Evolutionary conservation across 2,888 invertebrate species (phyloP).

Genomic region (Megamerina dolium): DNA sequence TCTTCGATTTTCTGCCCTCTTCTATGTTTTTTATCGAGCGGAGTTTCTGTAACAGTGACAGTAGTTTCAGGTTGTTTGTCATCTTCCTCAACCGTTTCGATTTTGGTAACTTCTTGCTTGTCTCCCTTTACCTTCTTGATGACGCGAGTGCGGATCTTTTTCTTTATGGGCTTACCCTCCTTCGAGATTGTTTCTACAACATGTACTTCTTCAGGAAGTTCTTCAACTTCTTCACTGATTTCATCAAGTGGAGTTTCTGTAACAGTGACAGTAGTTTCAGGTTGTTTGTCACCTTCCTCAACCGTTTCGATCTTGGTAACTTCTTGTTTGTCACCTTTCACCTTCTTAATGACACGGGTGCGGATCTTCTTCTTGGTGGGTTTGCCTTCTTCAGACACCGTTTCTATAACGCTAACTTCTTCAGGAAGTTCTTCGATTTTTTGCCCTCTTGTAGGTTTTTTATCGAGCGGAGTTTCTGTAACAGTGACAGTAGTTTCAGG

Average conservation of each 20-base stretch:
- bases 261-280: slow-evolving; percentile 19
- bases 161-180: slow-evolving; percentile 29
- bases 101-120: slow-evolving; percentile 26
- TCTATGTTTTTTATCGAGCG: no score
- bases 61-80: slow-evolving; percentile 23
- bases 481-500: slow-evolving; percentile 42
- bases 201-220: slow-evolving; percentile 22
- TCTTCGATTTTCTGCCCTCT: no score
- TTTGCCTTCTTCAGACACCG: slow-evolving; percentile 17
- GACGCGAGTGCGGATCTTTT: slow-evolving; percentile 22
- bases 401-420: slow-evolving; percentile 15
- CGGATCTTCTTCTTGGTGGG: slow-evolving; percentile 17
- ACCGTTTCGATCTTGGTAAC: slow-evolving; percentile 20
- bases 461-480: slow-evolving; percentile 21
- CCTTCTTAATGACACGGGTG: slow-evolving; percentile 18
- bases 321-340: slow-evolving; percentile 19
- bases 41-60: slow-evolving; percentile 22
- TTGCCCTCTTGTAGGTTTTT: slow-evolving; percentile 16
- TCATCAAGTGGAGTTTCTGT: slow-evolving; percentile 16
- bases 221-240: slow-evolving; percentile 6
- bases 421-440: slow-evolving; percentile 15
- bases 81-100: slow-evolving; percentile 25
- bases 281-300: slow-evolving; percentile 19
- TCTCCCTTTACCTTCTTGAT: slow-evolving; percentile 24
- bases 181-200: slow-evolving; percentile 36